These are phyloP conservation scores for Colaptes auratus DNA, from an alignment of 2,113 vertebrate genomes.

Conservation along the genomic window DNA sequence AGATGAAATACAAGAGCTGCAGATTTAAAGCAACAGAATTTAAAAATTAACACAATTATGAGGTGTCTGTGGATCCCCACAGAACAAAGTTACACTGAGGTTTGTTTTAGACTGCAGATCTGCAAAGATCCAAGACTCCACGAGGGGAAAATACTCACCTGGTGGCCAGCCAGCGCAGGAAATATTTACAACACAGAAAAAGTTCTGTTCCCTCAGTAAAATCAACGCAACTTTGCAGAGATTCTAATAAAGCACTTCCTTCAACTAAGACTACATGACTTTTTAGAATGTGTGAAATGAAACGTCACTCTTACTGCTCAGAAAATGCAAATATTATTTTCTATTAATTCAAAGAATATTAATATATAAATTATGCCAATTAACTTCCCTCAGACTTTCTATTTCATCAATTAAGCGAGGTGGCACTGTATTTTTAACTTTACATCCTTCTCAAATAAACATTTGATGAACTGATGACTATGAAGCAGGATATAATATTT, in stretches of 20 bases:
- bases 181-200: neutral
- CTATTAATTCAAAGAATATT: neutral
- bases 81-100: neutral
- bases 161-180: neutral
- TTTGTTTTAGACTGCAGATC: neutral
- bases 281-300: neutral
- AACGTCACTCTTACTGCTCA: neutral
- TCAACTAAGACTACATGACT: neutral
- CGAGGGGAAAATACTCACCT: neutral
- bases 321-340: neutral
- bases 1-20: neutral
- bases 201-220: neutral
- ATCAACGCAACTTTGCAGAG: neutral
- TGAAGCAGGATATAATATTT: neutral
- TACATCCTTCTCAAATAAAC: neutral
- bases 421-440: neutral
- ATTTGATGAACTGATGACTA: neutral
- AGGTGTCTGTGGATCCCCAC: neutral
- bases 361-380: neutral
- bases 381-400: neutral
- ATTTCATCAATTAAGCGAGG: neutral
- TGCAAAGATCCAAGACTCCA: neutral
- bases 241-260: neutral
- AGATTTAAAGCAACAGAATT: constrained; percentile 10
- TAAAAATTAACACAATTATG: neutral